Conservation (phyloP, 2,113 vertebrate genomes). For the Orycteropus afer region DNA sequence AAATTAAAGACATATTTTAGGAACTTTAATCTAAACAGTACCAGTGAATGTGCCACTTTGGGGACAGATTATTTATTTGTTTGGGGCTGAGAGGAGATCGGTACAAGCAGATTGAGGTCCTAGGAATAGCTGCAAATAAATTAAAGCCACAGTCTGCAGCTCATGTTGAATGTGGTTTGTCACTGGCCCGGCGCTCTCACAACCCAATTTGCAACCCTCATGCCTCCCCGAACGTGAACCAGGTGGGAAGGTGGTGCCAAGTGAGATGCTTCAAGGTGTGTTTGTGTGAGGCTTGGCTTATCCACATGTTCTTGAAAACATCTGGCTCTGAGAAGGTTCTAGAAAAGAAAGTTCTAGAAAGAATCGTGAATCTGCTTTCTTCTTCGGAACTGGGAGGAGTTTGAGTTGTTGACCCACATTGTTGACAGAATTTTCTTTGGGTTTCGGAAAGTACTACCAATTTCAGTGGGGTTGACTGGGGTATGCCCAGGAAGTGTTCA, state of each 20-base stretch:
- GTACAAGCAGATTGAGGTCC: background rate
- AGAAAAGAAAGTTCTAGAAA: background rate
- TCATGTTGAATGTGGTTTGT: background rate
- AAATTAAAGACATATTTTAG: slow-evolving; percentile 81
- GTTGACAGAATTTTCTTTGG: background rate
- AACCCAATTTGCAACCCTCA: fast-evolving
- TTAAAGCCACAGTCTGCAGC: background rate
- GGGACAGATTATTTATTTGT: slow-evolving; percentile 77
- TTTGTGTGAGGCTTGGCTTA: background rate
- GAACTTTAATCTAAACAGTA: slow-evolving; percentile 72
- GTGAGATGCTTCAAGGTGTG: background rate
- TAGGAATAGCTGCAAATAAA: slow-evolving; percentile 51
- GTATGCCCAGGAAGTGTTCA: fast-evolving
- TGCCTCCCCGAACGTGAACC: background rate
- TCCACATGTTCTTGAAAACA: background rate
- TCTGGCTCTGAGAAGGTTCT: background rate
- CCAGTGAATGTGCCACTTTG: slow-evolving; percentile 52
- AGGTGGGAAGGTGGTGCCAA: background rate
- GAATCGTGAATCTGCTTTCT: background rate
- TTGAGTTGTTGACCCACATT: background rate
- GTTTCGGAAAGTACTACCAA: background rate
- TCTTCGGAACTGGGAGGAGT: background rate
- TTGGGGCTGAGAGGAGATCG: background rate
- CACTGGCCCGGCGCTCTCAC: background rate
- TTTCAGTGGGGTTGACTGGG: background rate